A percentile compares a stretch with the other conserved stretches of the same genome.
Conservation (phyloP, 1,140 invertebrate species). For the Dryas iulia region DNA sequence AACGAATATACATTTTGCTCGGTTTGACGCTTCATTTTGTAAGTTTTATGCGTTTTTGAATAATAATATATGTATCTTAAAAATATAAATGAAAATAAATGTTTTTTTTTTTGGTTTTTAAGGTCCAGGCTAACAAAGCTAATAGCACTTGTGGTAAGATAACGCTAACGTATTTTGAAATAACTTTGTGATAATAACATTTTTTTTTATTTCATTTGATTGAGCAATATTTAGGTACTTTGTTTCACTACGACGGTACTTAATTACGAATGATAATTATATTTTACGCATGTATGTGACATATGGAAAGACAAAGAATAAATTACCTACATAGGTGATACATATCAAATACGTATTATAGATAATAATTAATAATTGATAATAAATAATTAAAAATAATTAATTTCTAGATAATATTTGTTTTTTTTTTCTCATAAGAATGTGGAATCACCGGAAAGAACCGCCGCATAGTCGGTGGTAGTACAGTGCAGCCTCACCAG, state of each 20-base stretch:
- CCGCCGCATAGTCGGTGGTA: constrained; percentile 84
- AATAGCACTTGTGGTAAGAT: constrained; percentile 39
- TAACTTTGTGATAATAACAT: neutral
- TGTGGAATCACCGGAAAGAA: constrained; percentile 75
- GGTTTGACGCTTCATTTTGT: constrained; percentile 17
- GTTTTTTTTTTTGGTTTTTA: constrained; percentile 12
- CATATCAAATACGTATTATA: too few relatives aligned
- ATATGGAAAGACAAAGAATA: too few relatives aligned
- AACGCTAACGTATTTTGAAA: neutral
- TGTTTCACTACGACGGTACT: too few relatives aligned
- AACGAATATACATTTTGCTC: constrained; percentile 22
- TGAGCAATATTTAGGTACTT: neutral
- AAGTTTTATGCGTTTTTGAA: constrained; percentile 5
- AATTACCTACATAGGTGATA: too few relatives aligned
- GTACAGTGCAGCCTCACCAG: constrained; percentile 80
- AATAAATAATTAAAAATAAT: too few relatives aligned
- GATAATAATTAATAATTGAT: too few relatives aligned
- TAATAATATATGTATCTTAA: neutral
- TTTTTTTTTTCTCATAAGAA: constrained; percentile 49
- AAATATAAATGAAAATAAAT: neutral
- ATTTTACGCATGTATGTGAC: too few relatives aligned
- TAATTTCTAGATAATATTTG: neutral
- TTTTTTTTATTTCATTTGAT: neutral
- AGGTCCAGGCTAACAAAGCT: constrained; percentile 36
- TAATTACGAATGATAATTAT: too few relatives aligned